A percentile compares a stretch with the other conserved stretches of the same genome.
Evolutionary conservation across 2,113 vertebrate species (phyloP).

Genomic region (Oreotrochilus melanogaster): DNA sequence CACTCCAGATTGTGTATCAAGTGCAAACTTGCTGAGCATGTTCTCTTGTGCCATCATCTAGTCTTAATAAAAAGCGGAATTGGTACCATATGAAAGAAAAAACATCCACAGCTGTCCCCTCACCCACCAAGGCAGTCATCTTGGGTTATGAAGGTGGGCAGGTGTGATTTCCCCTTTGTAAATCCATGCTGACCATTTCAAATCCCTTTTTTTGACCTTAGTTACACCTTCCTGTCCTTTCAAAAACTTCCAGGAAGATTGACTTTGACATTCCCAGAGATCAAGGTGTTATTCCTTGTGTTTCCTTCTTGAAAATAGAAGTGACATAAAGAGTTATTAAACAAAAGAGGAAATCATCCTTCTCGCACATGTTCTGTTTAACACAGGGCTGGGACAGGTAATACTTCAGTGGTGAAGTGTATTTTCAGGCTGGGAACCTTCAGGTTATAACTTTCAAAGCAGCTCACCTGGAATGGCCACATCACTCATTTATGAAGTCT

Average conservation of each 20-base stretch:
- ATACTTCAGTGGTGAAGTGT: not conserved
- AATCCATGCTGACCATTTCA: not conserved
- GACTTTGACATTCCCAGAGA: not conserved
- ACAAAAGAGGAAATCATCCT: not conserved
- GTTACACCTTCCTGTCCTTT: too few species aligned
- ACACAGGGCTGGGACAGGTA: not conserved
- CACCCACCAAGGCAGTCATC: not conserved
- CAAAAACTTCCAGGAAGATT: not conserved
- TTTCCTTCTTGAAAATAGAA: not conserved
- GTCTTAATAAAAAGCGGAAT: not conserved
- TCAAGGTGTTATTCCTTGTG: not conserved
- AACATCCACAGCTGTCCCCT: not conserved
- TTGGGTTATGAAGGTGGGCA: not conserved
- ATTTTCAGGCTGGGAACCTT: not conserved
- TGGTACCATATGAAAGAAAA: not conserved
- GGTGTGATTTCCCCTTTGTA: not conserved
- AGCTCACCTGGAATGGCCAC: not conserved
- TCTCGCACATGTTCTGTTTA: not conserved
- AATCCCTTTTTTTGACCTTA: not conserved
- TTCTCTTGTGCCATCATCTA: not conserved
- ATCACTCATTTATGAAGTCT: constrained; percentile 25
- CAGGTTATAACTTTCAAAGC: constrained; percentile 7
- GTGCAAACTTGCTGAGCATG: not conserved
- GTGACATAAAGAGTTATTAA: not conserved
- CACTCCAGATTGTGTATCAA: not conserved